A percentile compares a stretch with the other conserved stretches of the same genome.
Evolutionary conservation across 2,797 vertebrate genomes (phyloP).

Genomic region (Scleropages formosus): DNA sequence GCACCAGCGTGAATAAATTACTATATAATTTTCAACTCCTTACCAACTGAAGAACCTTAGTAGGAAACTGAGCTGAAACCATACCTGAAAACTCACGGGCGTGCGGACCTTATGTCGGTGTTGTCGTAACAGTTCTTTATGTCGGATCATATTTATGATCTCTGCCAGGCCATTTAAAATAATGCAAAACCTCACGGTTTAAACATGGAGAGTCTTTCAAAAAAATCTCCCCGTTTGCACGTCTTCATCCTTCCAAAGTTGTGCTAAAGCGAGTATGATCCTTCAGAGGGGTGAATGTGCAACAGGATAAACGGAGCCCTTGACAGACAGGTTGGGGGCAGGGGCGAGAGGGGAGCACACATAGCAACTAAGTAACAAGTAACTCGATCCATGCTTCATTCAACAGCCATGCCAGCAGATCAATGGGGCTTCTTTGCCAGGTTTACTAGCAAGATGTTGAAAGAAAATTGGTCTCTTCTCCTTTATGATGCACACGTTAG

Average conservation of each 20-base stretch:
- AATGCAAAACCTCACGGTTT: not conserved
- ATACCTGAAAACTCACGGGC: not conserved
- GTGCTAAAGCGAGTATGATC: constrained; percentile 33
- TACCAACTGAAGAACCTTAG: not conserved
- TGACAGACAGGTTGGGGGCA: constrained; percentile 47
- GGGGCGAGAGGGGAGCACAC: constrained; percentile 58
- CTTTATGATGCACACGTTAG: not conserved
- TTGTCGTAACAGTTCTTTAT: too few species aligned
- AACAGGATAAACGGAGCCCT: constrained; percentile 52
- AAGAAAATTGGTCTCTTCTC: constrained; percentile 25
- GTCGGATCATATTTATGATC: not conserved
- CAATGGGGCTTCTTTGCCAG: constrained; percentile 66
- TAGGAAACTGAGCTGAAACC: not conserved
- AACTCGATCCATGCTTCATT: constrained; percentile 60
- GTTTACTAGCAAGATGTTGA: constrained; percentile 54
- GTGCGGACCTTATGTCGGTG: not conserved
- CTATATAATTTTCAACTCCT: not conserved
- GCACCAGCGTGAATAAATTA: not conserved
- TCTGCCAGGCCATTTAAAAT: constrained; percentile 41
- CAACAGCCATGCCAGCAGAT: constrained; percentile 55
- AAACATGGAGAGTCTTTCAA: constrained; percentile 42
- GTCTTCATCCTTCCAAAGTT: constrained; percentile 54
- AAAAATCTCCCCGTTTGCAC: constrained; percentile 49
- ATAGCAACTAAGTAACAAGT: constrained; percentile 68
- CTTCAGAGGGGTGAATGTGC: constrained; percentile 26